Evolutionary conservation across 2,888 invertebrate genomes (phyloP).

Genomic region (Drosophila nr. fundita): DNA sequence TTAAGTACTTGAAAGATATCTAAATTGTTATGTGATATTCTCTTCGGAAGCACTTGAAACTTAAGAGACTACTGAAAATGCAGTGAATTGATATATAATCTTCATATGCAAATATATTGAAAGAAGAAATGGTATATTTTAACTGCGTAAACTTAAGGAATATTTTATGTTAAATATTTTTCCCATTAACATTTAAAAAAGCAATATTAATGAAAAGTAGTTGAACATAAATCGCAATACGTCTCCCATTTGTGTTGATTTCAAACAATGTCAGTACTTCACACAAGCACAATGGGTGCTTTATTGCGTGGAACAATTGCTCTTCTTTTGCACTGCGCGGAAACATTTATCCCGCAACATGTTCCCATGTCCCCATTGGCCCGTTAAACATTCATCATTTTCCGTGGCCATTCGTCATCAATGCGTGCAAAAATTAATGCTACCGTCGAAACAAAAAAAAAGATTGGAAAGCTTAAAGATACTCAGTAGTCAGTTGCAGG

Average conservation of each 20-base stretch:
- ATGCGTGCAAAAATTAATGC: constrained; percentile 66
- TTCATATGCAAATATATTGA: not conserved
- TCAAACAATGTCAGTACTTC: constrained; percentile 5
- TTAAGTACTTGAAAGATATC: not conserved
- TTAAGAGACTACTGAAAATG: not conserved
- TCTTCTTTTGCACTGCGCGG: constrained; percentile 33
- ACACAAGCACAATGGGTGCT: constrained; percentile 12
- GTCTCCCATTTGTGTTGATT: constrained; percentile 22
- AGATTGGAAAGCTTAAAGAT: constrained; percentile 2
- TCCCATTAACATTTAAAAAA: not conserved
- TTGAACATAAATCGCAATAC: constrained; percentile 30
- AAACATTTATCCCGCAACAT: constrained; percentile 62
- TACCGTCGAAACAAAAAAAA: constrained; percentile 17
- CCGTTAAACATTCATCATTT: constrained; percentile 79
- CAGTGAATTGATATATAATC: not conserved
- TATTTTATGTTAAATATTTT: not conserved
- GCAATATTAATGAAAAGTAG: constrained; percentile 3
- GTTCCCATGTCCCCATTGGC: constrained; percentile 63
- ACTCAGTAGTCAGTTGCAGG: constrained; percentile 8
- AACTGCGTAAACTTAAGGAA: not conserved
- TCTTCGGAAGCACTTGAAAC: not conserved
- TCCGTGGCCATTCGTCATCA: constrained; percentile 73
- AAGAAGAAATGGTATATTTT: not conserved
- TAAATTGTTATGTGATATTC: not conserved
- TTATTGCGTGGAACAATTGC: constrained; percentile 22